Evolutionary conservation across 2,888 invertebrate genomes (phyloP), one percentile per base, ranked within the genome.

Genomic region (Synanthedon formicaeformis): DNA sequence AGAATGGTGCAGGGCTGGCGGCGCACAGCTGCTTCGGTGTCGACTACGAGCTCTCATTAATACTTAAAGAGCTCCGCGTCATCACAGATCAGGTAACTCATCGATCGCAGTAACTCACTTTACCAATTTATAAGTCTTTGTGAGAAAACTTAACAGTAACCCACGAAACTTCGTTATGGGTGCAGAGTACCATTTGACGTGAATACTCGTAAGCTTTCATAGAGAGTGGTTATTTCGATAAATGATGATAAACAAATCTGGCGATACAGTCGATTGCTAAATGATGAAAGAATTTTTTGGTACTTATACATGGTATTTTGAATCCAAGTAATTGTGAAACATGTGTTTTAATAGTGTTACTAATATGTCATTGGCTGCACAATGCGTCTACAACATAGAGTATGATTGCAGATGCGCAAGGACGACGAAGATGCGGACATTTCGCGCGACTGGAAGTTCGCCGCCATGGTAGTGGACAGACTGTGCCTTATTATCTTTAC

Each of bases 401-500:
- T 34, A 13, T 63, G 56, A 63, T 81, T 81, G 34, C 93, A 97
- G 90, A 92, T 98, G 90, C 93, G 96, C 84, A 94, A 95, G 87
- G 96, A 97, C 81, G 98, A 98, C 88, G 95, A 96, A 85, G 94
- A 95, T 75, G 93, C 94, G 86, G 96, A 96, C 88, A 91, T 97
- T 84, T 94, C 96, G 86, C 95, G 96, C 90, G 97, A 98, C 93
- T 98, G 98, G 98, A 97, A 97, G 91, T 98, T 98, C 90, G 98
- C 98, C 88, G 98, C 98, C 88, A 97, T 98, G 96, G 98, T 98
- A 90, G 96, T 98, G 90, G 98, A 98, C 93, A 94, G 98, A 92
- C 93, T 98, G 92, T 98, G 98, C 94, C 95, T 98, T 93, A 96
- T 97, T 92, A 94, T 97, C 91, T 98, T 98, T 93, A 96, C 97